phyloP scores from a whole-genome alignment of 2,113 vertebrate species.

The Xenus cinereus region DNA sequence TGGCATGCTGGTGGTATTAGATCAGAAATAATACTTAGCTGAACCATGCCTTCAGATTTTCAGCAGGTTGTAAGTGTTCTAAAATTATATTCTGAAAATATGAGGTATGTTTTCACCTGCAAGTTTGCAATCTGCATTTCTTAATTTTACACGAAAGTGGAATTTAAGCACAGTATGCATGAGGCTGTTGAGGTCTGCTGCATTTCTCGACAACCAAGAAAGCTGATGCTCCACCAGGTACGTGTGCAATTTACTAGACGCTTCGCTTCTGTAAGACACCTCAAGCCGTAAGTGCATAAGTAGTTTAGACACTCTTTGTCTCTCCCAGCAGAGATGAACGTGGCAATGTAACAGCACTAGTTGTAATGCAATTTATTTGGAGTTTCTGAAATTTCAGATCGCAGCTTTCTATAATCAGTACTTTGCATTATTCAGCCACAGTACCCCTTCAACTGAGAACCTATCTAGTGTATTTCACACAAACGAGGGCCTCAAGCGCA shows the following conservation, averaged over 20 bases:
- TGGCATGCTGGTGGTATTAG: neutral
- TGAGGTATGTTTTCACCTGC: neutral
- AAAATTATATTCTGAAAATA: neutral
- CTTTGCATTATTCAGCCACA: neutral
- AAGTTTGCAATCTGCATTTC: neutral
- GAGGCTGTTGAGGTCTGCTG: neutral
- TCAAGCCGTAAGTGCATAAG: neutral
- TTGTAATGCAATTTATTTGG: constrained; percentile 15
- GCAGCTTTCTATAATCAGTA: constrained; percentile 41
- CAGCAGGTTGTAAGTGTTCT: neutral
- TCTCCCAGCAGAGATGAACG: neutral
- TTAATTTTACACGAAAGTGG: neutral
- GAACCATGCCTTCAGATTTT: neutral
- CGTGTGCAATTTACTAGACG: neutral
- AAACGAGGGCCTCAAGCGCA: constrained; percentile 33
- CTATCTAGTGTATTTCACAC: neutral
- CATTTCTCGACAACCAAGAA: neutral
- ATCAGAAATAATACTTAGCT: neutral
- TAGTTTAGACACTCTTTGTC: neutral
- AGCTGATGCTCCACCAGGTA: neutral
- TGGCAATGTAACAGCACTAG: neutral
- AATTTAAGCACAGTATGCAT: neutral
- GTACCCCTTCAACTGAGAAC: neutral
- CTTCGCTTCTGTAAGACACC: neutral
- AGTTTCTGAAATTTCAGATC: constrained; percentile 46